Conservation (phyloP, 2,888 invertebrate genomes). For the Cylindroiulus punctatus region DNA sequence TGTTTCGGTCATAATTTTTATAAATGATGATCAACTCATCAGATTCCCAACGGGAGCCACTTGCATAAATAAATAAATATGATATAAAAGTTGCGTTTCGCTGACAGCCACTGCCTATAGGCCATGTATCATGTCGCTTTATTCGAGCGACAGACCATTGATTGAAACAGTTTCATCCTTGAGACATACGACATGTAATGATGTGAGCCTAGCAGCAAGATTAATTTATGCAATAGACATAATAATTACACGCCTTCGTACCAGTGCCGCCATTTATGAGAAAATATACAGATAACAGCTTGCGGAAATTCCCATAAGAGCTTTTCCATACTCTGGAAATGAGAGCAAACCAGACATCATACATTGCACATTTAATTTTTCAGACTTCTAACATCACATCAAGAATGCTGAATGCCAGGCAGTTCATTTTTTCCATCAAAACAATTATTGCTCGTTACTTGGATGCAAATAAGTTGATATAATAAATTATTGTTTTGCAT, state of each 20-base stretch:
- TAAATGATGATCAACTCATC: constrained; percentile 45
- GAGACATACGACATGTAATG: background rate
- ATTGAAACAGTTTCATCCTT: constrained; percentile 1
- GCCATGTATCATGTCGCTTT: constrained; percentile 17
- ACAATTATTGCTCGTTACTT: background rate
- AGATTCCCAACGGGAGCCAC: constrained; percentile 30
- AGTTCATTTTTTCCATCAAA: background rate
- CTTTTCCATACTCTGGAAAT: background rate
- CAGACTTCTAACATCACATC: background rate
- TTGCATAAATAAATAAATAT: constrained; percentile 37
- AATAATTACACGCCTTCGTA: background rate
- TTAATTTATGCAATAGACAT: constrained; percentile 28
- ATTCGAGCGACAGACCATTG: background rate
- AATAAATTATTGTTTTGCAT: too few relatives aligned
- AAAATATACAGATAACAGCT: background rate
- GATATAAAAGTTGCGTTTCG: background rate
- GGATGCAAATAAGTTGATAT: background rate
- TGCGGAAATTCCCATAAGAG: background rate
- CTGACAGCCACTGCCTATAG: constrained; percentile 23
- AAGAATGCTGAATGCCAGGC: background rate
- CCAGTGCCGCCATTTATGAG: background rate
- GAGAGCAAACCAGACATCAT: background rate
- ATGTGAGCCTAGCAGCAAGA: background rate
- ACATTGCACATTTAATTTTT: too few relatives aligned
- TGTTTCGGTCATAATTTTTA: background rate